Percentiles rank a stretch among this genome's conserved stretches.
Evolutionary conservation across 1,140 invertebrate species (phyloP).

Genomic region (Cydia strobilella): DNA sequence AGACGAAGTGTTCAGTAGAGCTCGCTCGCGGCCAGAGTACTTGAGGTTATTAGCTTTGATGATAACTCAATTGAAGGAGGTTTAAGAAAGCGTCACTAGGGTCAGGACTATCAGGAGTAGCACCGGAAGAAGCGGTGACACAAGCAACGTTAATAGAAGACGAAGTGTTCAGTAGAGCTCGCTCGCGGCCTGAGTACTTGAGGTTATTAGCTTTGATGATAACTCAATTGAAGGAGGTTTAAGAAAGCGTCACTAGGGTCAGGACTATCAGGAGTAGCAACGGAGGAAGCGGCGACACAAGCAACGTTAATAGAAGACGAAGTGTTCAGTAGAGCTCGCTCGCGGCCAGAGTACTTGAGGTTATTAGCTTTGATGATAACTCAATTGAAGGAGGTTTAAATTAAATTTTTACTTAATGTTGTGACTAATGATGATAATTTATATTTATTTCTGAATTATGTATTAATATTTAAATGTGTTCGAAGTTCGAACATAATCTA

Average conservation of each 20-base stretch:
- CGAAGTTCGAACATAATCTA: too few species aligned
- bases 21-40: background rate
- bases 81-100: background rate
- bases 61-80: background rate
- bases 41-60: background rate
- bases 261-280: background rate
- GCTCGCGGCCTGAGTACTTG: background rate
- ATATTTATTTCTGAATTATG: too few species aligned
- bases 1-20: conserved; percentile 1
- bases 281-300: background rate
- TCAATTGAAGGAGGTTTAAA: background rate
- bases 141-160: background rate
- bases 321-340: background rate
- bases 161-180: background rate
- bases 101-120: background rate
- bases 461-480: too few species aligned
- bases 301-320: background rate
- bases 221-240: background rate
- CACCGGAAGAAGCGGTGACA: background rate
- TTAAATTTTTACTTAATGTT: too few species aligned
- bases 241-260: background rate
- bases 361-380: background rate
- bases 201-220: conserved; percentile 3
- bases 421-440: too few species aligned
- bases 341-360: background rate